Evolutionary conservation across 2,888 invertebrate species (phyloP).

Genomic region (Camponotus fellah): DNA sequence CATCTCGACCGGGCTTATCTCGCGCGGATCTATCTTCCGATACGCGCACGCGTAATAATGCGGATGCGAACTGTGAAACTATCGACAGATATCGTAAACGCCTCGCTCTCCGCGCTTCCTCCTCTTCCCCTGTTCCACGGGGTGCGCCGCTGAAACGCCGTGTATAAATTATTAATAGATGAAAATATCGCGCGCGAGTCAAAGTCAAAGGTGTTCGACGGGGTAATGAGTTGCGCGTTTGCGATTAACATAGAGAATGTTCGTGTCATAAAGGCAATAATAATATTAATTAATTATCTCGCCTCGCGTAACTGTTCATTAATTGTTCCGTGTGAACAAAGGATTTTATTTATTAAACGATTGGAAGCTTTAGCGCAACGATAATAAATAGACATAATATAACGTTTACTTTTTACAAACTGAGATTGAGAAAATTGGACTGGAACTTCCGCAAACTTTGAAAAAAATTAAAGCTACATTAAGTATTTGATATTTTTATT

Average conservation of each 20-base stretch:
- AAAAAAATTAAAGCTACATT: neutral
- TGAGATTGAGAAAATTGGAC: neutral
- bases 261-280: neutral
- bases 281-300: neutral
- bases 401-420: neutral
- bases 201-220: constrained; percentile 32
- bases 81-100: constrained; percentile 59
- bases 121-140: neutral
- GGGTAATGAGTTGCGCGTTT: constrained; percentile 28
- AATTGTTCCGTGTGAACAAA: neutral
- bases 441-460: neutral
- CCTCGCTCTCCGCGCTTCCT: neutral
- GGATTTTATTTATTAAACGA: neutral
- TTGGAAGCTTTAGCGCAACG: neutral
- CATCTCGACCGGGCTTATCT: constrained; percentile 53
- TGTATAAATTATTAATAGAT: constrained; percentile 45
- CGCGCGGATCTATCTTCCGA: constrained; percentile 64
- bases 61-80: constrained; percentile 35
- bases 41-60: constrained; percentile 55
- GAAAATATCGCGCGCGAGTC: constrained; percentile 37
- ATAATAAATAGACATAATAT: neutral
- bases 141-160: constrained; percentile 4
- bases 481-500: constrained; percentile 7
- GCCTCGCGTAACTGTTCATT: neutral
- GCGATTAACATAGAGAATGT: constrained; percentile 18